A percentile compares a stretch with the other conserved stretches of the same genome.
These are phyloP conservation scores for Rotaria sp. DNA, from an alignment of 2,888 invertebrate species.

Conservation along the genomic window DNA sequence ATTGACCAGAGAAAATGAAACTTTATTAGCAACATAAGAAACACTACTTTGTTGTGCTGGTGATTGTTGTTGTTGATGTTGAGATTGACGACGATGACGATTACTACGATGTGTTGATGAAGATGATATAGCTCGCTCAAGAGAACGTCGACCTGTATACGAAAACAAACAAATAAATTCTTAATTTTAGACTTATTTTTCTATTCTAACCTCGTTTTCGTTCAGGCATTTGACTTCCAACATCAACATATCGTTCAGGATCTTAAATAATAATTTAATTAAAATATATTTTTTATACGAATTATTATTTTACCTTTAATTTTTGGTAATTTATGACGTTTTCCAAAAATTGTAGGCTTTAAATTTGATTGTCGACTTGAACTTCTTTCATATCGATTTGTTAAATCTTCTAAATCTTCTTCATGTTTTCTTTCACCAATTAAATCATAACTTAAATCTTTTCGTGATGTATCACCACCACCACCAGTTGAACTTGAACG, in stretches of 20 bases:
- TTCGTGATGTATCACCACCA: neutral
- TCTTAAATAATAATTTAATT: neutral
- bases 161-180: neutral
- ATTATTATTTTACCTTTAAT: neutral
- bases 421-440: neutral
- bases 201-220: neutral
- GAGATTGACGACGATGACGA: conserved; percentile 19
- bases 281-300: neutral
- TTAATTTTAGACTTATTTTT: neutral
- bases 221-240: conserved; percentile 5
- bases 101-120: neutral
- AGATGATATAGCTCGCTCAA: neutral
- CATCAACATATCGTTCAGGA: neutral
- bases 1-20: neutral
- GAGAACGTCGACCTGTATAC: neutral
- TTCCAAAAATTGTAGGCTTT: neutral
- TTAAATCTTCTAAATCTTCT: neutral
- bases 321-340: neutral
- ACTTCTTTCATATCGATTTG: conserved; percentile 5
- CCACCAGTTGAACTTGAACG: neutral
- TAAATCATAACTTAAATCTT: neutral
- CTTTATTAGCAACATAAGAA: neutral
- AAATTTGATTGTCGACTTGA: neutral
- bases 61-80: conserved; percentile 13
- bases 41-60: conserved; percentile 4